Evolutionary conservation across 2,888 invertebrate species (phyloP), one percentile per base, ranked within the genome.

Genomic region (Camponotus fellah): DNA sequence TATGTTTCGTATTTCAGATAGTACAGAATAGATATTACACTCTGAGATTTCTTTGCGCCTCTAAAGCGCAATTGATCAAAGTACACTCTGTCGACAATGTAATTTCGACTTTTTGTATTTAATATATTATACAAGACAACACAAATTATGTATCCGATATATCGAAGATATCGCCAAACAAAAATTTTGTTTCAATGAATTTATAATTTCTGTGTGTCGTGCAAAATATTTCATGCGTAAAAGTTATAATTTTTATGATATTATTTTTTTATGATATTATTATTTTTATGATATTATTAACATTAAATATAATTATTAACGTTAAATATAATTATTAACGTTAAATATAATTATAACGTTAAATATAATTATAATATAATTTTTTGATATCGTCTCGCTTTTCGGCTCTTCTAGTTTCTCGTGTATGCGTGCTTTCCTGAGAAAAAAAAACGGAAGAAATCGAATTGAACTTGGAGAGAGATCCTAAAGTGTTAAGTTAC

Each of bases 261-360:
- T 56, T 72, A 40, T 72, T 72, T n/a, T 17, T 46, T 40, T 17
- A 12, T 21, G 9, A 43, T 72, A 9, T 56, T 72, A 40, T 72
- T 72, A 26, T 26, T 26, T n/a, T n/a, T n/a, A n/a, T n/a, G n/a
- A n/a, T n/a, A n/a, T n/a, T n/a, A n/a, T n/a, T n/a, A n/a, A n/a
- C n/a, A n/a, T n/a, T n/a, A n/a, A n/a, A n/a, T n/a, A n/a, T n/a
- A n/a, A n/a, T n/a, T n/a, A n/a, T n/a, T n/a, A n/a, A n/a, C n/a
- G n/a, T n/a, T n/a, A n/a, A n/a, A n/a, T n/a, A n/a, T n/a, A n/a
- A n/a, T n/a, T n/a, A n/a, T n/a, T n/a, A n/a, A n/a, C n/a, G n/a
- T n/a, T n/a, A n/a, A n/a, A n/a, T n/a, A n/a, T n/a, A n/a, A n/a
- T n/a, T n/a, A n/a, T n/a, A n/a, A n/a, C n/a, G n/a, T n/a, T n/a